Evolutionary conservation across 2,797 vertebrate genomes (phyloP).

Genomic region (Scomberomorus guttatus): DNA sequence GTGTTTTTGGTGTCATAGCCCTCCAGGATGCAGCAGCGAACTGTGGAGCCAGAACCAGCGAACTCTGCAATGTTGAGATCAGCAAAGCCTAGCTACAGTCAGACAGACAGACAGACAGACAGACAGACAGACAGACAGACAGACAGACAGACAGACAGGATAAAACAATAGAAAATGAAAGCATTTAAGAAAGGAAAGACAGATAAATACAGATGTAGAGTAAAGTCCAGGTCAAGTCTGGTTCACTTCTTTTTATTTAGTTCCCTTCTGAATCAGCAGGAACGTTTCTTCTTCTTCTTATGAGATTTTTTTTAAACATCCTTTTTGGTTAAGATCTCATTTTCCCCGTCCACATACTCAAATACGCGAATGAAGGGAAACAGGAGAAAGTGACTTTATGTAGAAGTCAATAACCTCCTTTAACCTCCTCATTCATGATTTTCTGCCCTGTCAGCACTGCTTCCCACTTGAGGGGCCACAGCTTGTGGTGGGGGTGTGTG

Average conservation of each 20-base stretch:
- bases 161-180: not conserved
- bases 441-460: constrained; percentile 43
- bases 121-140: too few species aligned
- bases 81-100: constrained; percentile 91
- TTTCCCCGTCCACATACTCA: not conserved
- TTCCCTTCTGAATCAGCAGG: constrained; percentile 14
- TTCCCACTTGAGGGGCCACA: not conserved
- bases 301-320: not conserved
- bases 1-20: constrained; percentile 97
- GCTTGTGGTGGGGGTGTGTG: not conserved
- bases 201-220: not conserved
- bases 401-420: constrained; percentile 38
- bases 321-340: not conserved
- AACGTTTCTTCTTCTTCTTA: not conserved
- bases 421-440: constrained; percentile 45
- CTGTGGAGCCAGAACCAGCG: constrained; percentile 93
- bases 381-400: constrained; percentile 13
- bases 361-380: constrained; percentile 21
- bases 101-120: constrained; percentile 8
- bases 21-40: constrained; percentile 95
- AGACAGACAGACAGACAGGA: not conserved
- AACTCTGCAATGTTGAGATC: constrained; percentile 97
- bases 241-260: constrained; percentile 3
- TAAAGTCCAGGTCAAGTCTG: not conserved
- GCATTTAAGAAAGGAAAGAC: not conserved